Evolutionary conservation across 2,113 vertebrate species (phyloP).

Genomic region (Paraplagusia blochii): DNA sequence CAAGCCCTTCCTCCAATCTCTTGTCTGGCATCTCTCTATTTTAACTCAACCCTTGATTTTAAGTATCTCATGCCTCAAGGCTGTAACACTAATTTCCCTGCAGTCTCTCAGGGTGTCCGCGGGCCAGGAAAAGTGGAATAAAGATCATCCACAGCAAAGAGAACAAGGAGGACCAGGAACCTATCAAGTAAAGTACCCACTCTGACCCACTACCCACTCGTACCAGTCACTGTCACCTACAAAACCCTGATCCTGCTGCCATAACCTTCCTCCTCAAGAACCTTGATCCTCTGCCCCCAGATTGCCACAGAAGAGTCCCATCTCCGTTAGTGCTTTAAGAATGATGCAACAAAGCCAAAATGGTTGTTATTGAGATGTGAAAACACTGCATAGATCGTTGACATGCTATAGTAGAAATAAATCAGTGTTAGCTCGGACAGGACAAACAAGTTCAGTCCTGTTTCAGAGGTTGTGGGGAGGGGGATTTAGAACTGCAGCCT

Average conservation of each 20-base stretch:
- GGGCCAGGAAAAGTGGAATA: conserved; percentile 97
- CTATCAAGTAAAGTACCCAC: conserved; percentile 86
- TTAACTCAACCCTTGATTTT: too few relatives aligned
- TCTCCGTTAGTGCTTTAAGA: conserved; percentile 12
- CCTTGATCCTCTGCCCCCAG: too few relatives aligned
- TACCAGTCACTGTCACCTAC: conserved; percentile 35
- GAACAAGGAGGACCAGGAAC: conserved; percentile 98
- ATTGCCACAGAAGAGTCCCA: conserved; percentile 10
- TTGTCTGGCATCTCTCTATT: too few relatives aligned
- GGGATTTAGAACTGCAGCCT: conserved; percentile 33
- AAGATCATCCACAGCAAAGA: conserved; percentile 99
- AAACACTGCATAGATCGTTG: conserved; percentile 1
- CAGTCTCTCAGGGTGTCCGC: conserved; percentile 98
- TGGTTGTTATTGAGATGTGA: conserved; percentile 1
- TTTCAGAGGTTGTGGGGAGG: conserved; percentile 19
- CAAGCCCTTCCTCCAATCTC: too few relatives aligned
- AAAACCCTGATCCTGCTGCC: conserved; percentile 17
- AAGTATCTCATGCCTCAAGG: background rate
- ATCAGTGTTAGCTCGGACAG: conserved; percentile 27
- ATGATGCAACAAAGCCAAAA: conserved; percentile 5
- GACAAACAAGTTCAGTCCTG: conserved; percentile 36
- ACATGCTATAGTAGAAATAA: conserved; percentile 16
- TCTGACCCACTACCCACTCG: too few relatives aligned
- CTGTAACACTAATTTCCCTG: conserved; percentile 52
- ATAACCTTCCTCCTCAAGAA: too few relatives aligned